These are phyloP conservation scores for Steinernema feltiae DNA, from an alignment of 1,140 invertebrate species.

Conservation along the genomic window DNA sequence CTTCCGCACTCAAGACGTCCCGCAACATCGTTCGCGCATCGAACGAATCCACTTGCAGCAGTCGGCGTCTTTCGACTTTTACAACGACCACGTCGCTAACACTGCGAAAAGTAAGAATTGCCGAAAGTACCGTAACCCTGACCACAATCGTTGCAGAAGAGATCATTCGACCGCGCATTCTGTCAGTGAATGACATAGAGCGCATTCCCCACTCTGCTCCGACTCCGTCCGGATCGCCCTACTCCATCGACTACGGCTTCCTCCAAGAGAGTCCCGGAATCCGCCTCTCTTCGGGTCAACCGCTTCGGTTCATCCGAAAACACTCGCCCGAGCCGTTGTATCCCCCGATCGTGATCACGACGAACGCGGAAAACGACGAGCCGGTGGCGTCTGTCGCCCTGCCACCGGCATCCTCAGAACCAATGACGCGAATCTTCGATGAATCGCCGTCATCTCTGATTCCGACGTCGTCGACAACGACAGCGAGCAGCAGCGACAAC, in stretches of 20 bases:
- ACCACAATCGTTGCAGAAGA: neutral
- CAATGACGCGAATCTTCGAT: neutral
- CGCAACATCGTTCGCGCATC: neutral
- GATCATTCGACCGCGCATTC: neutral
- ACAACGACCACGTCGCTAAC: neutral
- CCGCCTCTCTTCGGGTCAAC: neutral
- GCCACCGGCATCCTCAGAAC: neutral
- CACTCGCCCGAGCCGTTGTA: neutral
- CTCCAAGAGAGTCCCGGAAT: neutral
- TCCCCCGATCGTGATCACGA: neutral
- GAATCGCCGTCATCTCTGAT: neutral
- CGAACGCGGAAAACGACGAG: neutral
- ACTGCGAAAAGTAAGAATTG: neutral
- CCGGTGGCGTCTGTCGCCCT: neutral
- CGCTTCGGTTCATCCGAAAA: neutral
- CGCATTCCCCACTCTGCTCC: neutral
- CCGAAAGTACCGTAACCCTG: no score
- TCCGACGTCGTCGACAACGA: neutral
- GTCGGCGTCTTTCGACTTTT: neutral
- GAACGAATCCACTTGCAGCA: neutral
- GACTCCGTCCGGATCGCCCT: neutral
- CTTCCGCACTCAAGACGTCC: neutral
- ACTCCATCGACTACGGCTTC: constrained; percentile 3
- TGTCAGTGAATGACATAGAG: neutral
- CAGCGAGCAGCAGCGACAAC: neutral